These are phyloP conservation scores for Microtus pennsylvanicus DNA, from an alignment of 2,113 vertebrate species.

Conservation along the genomic window DNA sequence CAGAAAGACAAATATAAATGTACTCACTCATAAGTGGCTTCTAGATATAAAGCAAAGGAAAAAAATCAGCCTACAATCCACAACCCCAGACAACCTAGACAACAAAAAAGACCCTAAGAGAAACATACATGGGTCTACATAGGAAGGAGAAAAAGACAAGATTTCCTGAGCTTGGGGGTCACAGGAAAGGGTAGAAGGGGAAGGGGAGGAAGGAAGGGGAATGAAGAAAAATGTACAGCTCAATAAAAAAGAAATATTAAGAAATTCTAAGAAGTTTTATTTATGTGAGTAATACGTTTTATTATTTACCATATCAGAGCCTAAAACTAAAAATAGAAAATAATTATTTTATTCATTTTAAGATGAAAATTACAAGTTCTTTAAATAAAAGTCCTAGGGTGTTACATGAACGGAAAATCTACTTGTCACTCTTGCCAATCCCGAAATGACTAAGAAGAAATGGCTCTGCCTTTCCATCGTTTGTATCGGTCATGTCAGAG, in stretches of 20 bases:
- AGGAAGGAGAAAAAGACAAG: too few species aligned
- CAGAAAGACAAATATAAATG: too few species aligned
- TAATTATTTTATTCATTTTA: conserved; percentile 29
- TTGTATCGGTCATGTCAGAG: conserved; percentile 24
- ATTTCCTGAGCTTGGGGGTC: too few species aligned
- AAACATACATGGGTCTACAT: too few species aligned
- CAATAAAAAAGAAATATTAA: background rate
- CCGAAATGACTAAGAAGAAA: conserved; percentile 54
- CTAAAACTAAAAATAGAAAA: background rate
- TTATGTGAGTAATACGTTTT: background rate
- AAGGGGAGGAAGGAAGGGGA: too few species aligned
- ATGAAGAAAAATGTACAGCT: too few species aligned
- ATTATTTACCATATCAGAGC: background rate
- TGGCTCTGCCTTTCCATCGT: conserved; percentile 21
- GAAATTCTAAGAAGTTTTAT: background rate
- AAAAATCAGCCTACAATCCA: too few species aligned
- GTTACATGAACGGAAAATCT: conserved; percentile 55
- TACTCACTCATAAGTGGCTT: too few species aligned
- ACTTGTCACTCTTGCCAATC: conserved; percentile 36
- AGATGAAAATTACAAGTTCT: background rate
- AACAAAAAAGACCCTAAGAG: too few species aligned
- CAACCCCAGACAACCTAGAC: too few species aligned
- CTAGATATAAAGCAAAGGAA: too few species aligned
- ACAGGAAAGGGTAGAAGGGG: too few species aligned
- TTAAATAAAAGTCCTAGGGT: background rate